Base-by-base conservation (phyloP, 2,113 vertebrate species). In the Notarius lentiginosus region DNA sequence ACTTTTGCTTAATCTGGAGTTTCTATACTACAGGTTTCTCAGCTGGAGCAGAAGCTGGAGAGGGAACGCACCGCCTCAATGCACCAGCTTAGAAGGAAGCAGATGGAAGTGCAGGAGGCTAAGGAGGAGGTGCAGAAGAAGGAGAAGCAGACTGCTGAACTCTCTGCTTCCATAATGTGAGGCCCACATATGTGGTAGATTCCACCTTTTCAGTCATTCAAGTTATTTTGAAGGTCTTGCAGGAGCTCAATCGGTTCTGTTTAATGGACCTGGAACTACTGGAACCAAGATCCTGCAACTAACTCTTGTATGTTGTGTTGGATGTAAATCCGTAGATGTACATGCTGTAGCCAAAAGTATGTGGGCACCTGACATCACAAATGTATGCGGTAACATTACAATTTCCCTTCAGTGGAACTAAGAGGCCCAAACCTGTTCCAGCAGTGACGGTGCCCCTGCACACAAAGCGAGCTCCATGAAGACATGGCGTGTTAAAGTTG, bases 41-140 rank as follows among this genome's bases (percentile, higher is more conserved):
- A 82, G 88, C 90, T 99, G 92, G 97, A 98, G 92, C 95, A 96
- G 91, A 95, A 97, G 83, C 94, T 97, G 93, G 96, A 97, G 90
- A 96, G 94, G 85, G 95, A 96, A 88, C 95, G 92, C 72, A 89
- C 91, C 2, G 88, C 87, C 87, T 93, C 95, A 70, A 93, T 94
- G 90, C 94, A 95, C 65, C 94, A 96, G 80, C 63, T 96, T 55
- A 95, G 94, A 90, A 96, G 87, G 86, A 92, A 91, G 88, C 94
- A 95, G 87, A 93, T 94, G 88, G 95, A 95, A 9, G 89, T 93
- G 47, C 18, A 84, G 88, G 84, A 92, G 84, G 94, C 93, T 86
- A 92, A 89, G 63, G 92, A 91, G 89, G 95, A 94, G 79, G 93
- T 90, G 90, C 94, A 93, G 90, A 94, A 87, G 94, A 88, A 95